These are phyloP conservation scores for Mizuhopecten yessoensis DNA, from an alignment of 1,140 invertebrate species.

Conservation along the genomic window DNA sequence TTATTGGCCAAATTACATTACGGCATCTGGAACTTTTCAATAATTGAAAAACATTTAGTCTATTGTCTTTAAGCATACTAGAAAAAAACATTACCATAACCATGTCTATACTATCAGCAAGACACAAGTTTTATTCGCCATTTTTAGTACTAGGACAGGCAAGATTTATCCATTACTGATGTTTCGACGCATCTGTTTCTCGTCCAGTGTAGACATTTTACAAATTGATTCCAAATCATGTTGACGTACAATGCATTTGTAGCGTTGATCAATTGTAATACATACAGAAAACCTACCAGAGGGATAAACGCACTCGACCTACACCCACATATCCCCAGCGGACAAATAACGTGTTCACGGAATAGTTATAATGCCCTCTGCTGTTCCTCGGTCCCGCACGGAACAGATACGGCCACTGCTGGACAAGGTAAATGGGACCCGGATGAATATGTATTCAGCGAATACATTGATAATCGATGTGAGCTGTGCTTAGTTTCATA, in stretches of 20 bases:
- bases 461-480: not conserved
- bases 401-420: not conserved
- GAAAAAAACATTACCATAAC: too few relatives aligned
- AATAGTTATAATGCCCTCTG: not conserved
- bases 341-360: not conserved
- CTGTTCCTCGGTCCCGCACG: not conserved
- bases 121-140: too few relatives aligned
- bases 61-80: too few relatives aligned
- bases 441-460: not conserved
- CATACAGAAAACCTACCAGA: not conserved
- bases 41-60: too few relatives aligned
- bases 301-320: too few relatives aligned
- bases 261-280: not conserved
- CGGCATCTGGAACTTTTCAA: too few relatives aligned
- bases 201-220: not conserved
- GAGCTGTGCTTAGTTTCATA: not conserved
- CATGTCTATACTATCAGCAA: too few relatives aligned
- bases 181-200: not conserved
- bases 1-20: too few relatives aligned
- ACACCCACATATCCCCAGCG: too few relatives aligned
- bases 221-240: slow-evolving; percentile 38
- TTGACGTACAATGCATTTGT: slow-evolving; percentile 1
- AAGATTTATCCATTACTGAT: too few relatives aligned
- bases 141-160: too few relatives aligned
- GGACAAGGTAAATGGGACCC: not conserved